phyloP scores from a whole-genome alignment of 2,113 vertebrate species.

The Xiphorhynchus elegans region DNA sequence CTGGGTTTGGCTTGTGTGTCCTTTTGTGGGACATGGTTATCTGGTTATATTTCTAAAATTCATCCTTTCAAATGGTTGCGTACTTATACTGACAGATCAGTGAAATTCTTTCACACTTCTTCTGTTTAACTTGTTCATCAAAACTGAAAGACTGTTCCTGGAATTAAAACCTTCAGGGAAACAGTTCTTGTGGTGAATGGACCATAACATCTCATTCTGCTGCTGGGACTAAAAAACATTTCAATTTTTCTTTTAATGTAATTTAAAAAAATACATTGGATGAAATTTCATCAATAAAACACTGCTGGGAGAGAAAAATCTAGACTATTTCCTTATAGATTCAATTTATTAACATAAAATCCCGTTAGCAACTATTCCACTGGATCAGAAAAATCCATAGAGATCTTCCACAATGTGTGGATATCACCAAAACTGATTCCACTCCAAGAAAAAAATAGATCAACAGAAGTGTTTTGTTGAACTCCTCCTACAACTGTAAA shows the following conservation, averaged over 20 bases:
- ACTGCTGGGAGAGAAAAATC: not conserved
- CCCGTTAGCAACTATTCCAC: not conserved
- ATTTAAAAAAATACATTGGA: not conserved
- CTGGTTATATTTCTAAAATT: not conserved
- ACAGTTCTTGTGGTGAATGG: not conserved
- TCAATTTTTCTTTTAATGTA: not conserved
- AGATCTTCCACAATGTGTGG: not conserved
- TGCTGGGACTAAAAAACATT: not conserved
- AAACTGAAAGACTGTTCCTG: not conserved
- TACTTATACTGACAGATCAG: not conserved
- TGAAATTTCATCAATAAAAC: not conserved
- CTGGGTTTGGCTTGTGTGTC: not conserved
- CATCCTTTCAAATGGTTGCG: not conserved
- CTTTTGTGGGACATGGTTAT: not conserved
- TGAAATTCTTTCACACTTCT: not conserved
- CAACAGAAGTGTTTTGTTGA: not conserved
- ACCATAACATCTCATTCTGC: constrained; percentile 1
- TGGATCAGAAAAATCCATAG: not conserved
- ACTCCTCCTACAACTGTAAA: not conserved
- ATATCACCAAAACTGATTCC: not conserved
- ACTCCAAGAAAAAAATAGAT: not conserved
- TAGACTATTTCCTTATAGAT: not conserved
- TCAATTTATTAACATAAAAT: not conserved
- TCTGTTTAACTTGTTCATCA: not conserved
- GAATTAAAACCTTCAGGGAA: constrained; percentile 1